Conservation (phyloP, 2,797 vertebrate genomes). For the Chelonia mydas region DNA sequence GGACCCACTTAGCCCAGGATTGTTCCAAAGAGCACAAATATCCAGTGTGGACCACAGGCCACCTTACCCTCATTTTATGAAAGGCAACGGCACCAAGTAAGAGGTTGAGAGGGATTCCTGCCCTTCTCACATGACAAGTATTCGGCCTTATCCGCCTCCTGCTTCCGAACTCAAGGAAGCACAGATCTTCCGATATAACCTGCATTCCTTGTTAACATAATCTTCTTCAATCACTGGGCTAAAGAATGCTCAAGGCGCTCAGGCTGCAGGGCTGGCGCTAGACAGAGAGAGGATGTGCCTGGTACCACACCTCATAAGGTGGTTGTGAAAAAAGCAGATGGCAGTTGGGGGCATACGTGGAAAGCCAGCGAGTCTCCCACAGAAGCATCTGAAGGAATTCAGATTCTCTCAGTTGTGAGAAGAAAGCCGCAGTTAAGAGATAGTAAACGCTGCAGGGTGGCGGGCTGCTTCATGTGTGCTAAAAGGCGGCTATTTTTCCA, state of each 20-base stretch:
- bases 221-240: not conserved
- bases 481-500: not conserved
- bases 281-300: not conserved
- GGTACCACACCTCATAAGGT: not conserved
- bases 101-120: not conserved
- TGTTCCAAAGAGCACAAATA: not conserved
- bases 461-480: not conserved
- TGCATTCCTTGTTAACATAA: not conserved
- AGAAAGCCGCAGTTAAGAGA: not conserved
- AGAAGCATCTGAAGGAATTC: not conserved
- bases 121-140: not conserved
- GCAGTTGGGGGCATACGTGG: not conserved
- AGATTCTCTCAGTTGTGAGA: not conserved
- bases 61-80: not conserved
- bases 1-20: not conserved
- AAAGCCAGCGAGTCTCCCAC: not conserved
- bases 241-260: not conserved
- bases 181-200: not conserved
- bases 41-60: not conserved
- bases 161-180: not conserved
- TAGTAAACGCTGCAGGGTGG: rapidly evolving
- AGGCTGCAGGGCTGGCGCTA: not conserved
- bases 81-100: not conserved
- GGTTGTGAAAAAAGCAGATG: too few relatives aligned
- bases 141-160: rapidly evolving